Base-by-base conservation (phyloP, 2,797 vertebrate genomes). In the Moxostoma hubbsi region DNA sequence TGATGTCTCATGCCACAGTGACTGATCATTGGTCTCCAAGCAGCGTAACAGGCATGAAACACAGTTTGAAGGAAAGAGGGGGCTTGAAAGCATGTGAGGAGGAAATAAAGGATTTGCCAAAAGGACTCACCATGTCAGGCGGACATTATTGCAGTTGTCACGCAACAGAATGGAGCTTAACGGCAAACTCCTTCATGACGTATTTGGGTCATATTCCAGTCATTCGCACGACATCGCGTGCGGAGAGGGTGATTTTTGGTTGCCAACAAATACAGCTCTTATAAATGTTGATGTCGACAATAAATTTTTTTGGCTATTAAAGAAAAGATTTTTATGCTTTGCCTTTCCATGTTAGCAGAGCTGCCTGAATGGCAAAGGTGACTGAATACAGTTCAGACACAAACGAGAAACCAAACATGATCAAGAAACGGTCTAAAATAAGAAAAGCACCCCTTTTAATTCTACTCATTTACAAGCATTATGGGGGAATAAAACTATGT, bases 131-230 rank as follows among this genome's bases (percentile, higher is more conserved):
- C 43, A 61, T 58, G 75, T 78, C 71, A 79, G 75, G 73, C 70
- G 50, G 54, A 65, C 51, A 65, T 81, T 73, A 76, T 58, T 74
- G 51, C 71, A 36, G 73, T 51, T 81, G 81, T 78, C 79, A 69
- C 10, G 62, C 82, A 59, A 74, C 68, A 57, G 68, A 58, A 75
- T 11, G 9, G 66, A 64, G 85, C 61, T 75, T 61, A 66, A 79
- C 13, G 55, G 69, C 71, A 75, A 66, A 77, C 77, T 74, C 62
- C 51, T 81, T 73, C 54, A 61, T 83, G 71, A 83, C 75, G 81
- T 77, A 84, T 86, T 75, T 71, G 79, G 84, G 84, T 86, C 83
- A 74, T 64, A 82, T 75, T 77, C 70, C 57, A 75, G 73, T 15
- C 9, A 45, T 80, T 76, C 43, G 81, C 82, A 84, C 75, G 69